Conservation (phyloP, 2,113 vertebrate species). For the Clarias macrocephalus region DNA sequence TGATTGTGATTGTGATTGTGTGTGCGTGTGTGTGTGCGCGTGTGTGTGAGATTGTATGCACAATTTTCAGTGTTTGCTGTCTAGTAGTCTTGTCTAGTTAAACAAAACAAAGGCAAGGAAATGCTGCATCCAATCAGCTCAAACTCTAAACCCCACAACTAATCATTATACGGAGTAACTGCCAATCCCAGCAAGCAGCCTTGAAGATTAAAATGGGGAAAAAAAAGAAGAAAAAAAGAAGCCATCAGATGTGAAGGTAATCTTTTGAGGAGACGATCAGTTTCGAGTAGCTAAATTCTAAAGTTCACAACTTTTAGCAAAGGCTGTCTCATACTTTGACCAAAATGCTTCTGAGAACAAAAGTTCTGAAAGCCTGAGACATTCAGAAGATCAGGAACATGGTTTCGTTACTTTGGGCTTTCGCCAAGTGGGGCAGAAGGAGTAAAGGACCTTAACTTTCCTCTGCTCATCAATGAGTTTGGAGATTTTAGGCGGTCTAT, state of each 20-base stretch:
- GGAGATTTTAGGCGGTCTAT: not conserved
- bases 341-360: not conserved
- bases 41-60: not conserved
- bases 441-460: not conserved
- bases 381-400: not conserved
- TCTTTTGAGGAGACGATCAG: not conserved
- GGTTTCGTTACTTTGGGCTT: not conserved
- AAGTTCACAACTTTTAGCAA: not conserved
- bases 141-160: conserved; percentile 57
- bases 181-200: not conserved
- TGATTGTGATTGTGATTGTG: not conserved
- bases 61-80: not conserved
- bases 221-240: too few relatives aligned
- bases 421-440: not conserved
- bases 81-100: conserved; percentile 10
- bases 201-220: not conserved
- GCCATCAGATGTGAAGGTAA: not conserved
- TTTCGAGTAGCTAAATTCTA: not conserved
- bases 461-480: not conserved
- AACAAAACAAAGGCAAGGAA: conserved; percentile 53
- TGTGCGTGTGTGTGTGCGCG: not conserved
- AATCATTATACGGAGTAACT: not conserved
- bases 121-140: conserved; percentile 59
- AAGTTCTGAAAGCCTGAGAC: not conserved
- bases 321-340: not conserved